Evolutionary conservation across 2,797 vertebrate species (phyloP).

Genomic region (Tiaroga cobitis): DNA sequence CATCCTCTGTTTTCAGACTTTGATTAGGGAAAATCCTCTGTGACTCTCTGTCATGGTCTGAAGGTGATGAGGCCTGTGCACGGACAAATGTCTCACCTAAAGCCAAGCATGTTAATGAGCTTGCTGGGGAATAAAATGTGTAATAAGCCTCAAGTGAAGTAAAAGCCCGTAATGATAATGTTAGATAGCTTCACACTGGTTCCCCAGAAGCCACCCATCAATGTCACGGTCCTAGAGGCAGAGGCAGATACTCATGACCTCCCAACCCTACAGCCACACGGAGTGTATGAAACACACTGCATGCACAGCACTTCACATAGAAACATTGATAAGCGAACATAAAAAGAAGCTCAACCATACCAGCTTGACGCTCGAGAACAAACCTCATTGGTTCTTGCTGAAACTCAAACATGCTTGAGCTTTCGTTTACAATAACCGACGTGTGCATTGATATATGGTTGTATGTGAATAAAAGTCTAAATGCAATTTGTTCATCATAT

Average conservation of each 20-base stretch:
- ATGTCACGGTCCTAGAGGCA: not conserved
- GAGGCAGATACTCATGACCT: not conserved
- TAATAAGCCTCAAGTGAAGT: not conserved
- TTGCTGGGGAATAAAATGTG: not conserved
- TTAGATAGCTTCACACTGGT: not conserved
- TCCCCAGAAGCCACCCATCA: not conserved
- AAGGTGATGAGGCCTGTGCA: conserved; percentile 13
- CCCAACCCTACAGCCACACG: not conserved
- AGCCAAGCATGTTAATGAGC: conserved; percentile 13
- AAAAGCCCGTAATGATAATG: not conserved
- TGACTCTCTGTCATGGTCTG: conserved; percentile 7
- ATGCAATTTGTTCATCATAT: too few relatives aligned
- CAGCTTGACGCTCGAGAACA: too few relatives aligned
- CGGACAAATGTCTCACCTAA: conserved; percentile 35
- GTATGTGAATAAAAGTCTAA: too few relatives aligned
- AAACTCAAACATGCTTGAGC: too few relatives aligned
- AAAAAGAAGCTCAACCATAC: not conserved
- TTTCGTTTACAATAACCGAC: too few relatives aligned
- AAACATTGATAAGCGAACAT: not conserved
- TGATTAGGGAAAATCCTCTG: conserved; percentile 9
- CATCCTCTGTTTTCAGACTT: not conserved
- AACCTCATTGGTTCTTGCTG: too few relatives aligned
- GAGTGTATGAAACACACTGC: not conserved
- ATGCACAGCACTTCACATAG: not conserved
- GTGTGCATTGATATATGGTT: too few relatives aligned